Evolutionary conservation across 2,888 invertebrate genomes (phyloP).

Genomic region (Drosophila dives): DNA sequence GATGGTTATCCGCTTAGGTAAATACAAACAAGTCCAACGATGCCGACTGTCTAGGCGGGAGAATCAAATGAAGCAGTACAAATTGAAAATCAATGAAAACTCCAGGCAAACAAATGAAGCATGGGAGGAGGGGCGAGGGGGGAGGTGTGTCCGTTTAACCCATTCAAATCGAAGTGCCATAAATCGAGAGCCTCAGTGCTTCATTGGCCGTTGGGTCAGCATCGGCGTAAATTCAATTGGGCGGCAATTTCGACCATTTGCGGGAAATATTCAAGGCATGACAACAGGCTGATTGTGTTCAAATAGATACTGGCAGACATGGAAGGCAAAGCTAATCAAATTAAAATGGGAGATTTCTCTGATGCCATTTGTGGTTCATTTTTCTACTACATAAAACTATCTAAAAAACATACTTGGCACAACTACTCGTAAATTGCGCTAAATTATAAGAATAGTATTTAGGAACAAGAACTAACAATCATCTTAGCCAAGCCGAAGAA

Average conservation of each 20-base stretch:
- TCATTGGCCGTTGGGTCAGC: slow-evolving; percentile 37
- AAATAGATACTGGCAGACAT: neutral
- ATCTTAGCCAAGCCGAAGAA: neutral
- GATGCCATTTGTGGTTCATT: neutral
- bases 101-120: slow-evolving; percentile 13
- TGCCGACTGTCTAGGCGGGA: slow-evolving; percentile 22
- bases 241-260: slow-evolving; percentile 24
- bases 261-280: slow-evolving; percentile 10
- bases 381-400: neutral
- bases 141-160: slow-evolving; percentile 43
- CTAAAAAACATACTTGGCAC: neutral
- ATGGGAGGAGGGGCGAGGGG: too few relatives aligned
- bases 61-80: slow-evolving; percentile 70
- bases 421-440: neutral
- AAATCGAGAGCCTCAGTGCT: slow-evolving; percentile 45
- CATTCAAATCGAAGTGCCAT: slow-evolving; percentile 51
- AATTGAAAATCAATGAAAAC: slow-evolving; percentile 72
- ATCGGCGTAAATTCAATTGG: slow-evolving; percentile 50
- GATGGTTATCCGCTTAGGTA: slow-evolving; percentile 68
- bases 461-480: neutral
- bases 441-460: neutral
- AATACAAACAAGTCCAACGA: slow-evolving; percentile 40
- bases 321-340: neutral
- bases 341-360: neutral
- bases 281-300: slow-evolving; percentile 6